These are phyloP conservation scores for Dioctria rufipes DNA, from an alignment of 2,888 invertebrate genomes.

Conservation along the genomic window DNA sequence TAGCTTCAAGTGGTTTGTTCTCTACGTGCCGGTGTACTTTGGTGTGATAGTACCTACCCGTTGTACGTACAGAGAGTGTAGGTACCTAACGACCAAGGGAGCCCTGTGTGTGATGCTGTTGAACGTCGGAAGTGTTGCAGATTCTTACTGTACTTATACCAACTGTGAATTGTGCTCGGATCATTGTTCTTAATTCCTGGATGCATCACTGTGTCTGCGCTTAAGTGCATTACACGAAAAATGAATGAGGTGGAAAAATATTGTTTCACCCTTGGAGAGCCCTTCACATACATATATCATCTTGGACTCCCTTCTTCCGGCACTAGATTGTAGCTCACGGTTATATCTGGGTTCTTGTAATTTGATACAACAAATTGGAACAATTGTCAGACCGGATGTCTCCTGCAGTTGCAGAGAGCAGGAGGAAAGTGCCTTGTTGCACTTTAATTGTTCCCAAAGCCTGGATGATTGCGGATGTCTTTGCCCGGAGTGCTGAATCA, in stretches of 20 bases:
- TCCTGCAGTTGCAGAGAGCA: constrained; percentile 55
- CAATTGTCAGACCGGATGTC: constrained; percentile 65
- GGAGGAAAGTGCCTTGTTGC: constrained; percentile 49
- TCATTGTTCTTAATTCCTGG: constrained; percentile 49
- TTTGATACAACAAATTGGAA: constrained; percentile 64
- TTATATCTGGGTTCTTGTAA: constrained; percentile 61
- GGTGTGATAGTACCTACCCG: constrained; percentile 12
- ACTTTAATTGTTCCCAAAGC: constrained; percentile 46
- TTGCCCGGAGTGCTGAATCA: constrained; percentile 49
- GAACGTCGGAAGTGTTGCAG: constrained; percentile 41
- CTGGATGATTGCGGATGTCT: constrained; percentile 52
- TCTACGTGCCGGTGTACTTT: constrained; percentile 38
- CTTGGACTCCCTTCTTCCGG: constrained; percentile 43
- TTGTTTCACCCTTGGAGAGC: constrained; percentile 43
- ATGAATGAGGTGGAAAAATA: constrained; percentile 28
- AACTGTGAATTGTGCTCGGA: constrained; percentile 11
- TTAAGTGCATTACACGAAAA: constrained; percentile 33
- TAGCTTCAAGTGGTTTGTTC: constrained; percentile 25
- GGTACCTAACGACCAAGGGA: background rate
- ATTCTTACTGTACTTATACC: constrained; percentile 21
- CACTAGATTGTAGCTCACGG: constrained; percentile 47
- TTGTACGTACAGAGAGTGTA: background rate
- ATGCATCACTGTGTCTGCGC: constrained; percentile 43
- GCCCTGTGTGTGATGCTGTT: constrained; percentile 31
- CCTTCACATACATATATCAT: constrained; percentile 10